These are phyloP conservation scores for Drosophila punjabiensis DNA, from an alignment of 1,140 invertebrate species.

Conservation along the genomic window DNA sequence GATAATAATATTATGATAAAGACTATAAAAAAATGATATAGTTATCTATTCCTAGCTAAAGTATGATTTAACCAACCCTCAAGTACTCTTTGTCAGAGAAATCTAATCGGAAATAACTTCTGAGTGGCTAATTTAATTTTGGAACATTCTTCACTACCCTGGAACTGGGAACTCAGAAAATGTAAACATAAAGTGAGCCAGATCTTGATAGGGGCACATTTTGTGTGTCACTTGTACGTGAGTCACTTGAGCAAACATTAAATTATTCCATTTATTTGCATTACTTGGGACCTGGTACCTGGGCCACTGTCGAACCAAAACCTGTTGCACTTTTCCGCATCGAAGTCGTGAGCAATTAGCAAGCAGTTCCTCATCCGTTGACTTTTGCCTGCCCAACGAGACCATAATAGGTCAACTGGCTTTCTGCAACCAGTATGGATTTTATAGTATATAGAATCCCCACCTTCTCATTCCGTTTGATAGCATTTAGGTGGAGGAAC, in stretches of 20 bases:
- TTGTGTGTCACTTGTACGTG: constrained; percentile 24
- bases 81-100: background rate
- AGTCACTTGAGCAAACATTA: constrained; percentile 31
- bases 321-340: constrained; percentile 80
- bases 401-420: constrained; percentile 68
- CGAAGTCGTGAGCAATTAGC: constrained; percentile 71
- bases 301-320: constrained; percentile 27
- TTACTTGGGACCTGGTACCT: constrained; percentile 3
- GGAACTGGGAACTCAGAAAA: background rate
- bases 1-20: constrained; percentile 1
- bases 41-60: constrained; percentile 11
- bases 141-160: constrained; percentile 10
- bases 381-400: constrained; percentile 1
- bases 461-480: constrained; percentile 12
- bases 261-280: constrained; percentile 44
- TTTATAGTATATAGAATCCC: constrained; percentile 9
- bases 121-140: constrained; percentile 26
- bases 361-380: constrained; percentile 57
- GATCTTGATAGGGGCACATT: constrained; percentile 21
- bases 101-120: constrained; percentile 17
- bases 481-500: constrained; percentile 43
- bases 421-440: constrained; percentile 15
- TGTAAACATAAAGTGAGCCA: constrained; percentile 34
- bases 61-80: background rate
- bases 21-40: background rate